Conservation (phyloP, 2,888 invertebrate species). For the Linhomoeus sp. region DNA sequence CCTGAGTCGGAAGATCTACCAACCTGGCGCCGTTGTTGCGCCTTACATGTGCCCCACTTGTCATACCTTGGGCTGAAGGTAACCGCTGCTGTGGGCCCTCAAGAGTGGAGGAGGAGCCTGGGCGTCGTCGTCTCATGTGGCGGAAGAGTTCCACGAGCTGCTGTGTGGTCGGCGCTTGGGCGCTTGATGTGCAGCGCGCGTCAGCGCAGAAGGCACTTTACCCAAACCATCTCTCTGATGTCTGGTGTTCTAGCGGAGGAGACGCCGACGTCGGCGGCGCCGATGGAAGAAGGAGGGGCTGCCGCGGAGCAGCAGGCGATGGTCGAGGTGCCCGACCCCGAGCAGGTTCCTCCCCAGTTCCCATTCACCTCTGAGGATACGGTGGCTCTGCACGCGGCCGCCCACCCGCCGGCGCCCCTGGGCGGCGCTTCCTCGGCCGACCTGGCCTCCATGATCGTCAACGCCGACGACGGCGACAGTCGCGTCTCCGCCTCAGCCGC, state of each 20-base stretch:
- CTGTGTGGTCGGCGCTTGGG: no score
- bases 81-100: no score
- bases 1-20: no score
- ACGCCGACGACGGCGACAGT: slow-evolving; percentile 31
- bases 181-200: no score
- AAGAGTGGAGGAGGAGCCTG: no score
- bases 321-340: slow-evolving; percentile 4
- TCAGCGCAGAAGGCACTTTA: no score
- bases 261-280: background rate
- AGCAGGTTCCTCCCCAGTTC: slow-evolving; percentile 3
- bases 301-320: background rate
- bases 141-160: no score
- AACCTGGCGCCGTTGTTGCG: no score
- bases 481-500: background rate
- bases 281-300: background rate
- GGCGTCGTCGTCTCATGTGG: no score
- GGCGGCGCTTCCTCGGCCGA: slow-evolving; percentile 18
- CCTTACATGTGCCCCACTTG: no score
- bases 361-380: slow-evolving; percentile 23
- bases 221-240: no score
- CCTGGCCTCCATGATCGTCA: slow-evolving; percentile 30
- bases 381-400: slow-evolving; percentile 14
- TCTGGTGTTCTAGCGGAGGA: background rate
- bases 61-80: no score
- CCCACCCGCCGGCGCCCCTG: slow-evolving; percentile 4